Evolutionary conservation across 2,113 vertebrate species (phyloP), one percentile per base, ranked within the genome.

Genomic region (Cochlearius cochlearius): DNA sequence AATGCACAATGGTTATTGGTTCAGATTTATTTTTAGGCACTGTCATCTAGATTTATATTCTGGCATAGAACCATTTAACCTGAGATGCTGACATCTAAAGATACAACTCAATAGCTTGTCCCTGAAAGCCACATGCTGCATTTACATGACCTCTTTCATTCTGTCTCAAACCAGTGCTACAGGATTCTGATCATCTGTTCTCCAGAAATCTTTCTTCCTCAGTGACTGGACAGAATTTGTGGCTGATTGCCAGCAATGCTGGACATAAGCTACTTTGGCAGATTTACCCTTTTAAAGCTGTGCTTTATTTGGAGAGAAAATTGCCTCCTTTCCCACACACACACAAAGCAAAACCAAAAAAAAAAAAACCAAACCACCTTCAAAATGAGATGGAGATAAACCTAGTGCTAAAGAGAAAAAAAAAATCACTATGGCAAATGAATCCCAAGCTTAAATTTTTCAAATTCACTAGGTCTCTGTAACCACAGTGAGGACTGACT

Each of bases 191-290:
- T 96, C 63, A 90, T 94, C 90, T 96, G 63, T 71, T 91, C 73
- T 89, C 60, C 72, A 86, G 80, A 77, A 85, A 23, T 56, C 5
- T 39, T 30, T 73, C 85, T 95, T 83, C 21, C 39, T 47, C 30
- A 56, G 39, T 93, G 89, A 86, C 81, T 92, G 88, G 64, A 49
- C 86, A 77, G 92, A 95, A 82, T 76, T 87, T 38, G 39, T 95
- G 94, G 90, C 83, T 67, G 39, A 68, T 68, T 90, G 78, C 91
- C 93, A 97, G 67, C 12, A 86, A 22, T 69, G 45, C 36, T 91
- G 87, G 68, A 55, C 73, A 67, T 94, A 96, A 96, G 92, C 62
- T 92, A 59, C 94, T 96, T 96, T 92, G 72, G 14, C 71, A 90
- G 92, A 81, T 90, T 92, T 94, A 66, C 68, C 27, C 67, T 81